Conservation (phyloP, 1,140 invertebrate species). For the Wasmannia auropunctata region DNA sequence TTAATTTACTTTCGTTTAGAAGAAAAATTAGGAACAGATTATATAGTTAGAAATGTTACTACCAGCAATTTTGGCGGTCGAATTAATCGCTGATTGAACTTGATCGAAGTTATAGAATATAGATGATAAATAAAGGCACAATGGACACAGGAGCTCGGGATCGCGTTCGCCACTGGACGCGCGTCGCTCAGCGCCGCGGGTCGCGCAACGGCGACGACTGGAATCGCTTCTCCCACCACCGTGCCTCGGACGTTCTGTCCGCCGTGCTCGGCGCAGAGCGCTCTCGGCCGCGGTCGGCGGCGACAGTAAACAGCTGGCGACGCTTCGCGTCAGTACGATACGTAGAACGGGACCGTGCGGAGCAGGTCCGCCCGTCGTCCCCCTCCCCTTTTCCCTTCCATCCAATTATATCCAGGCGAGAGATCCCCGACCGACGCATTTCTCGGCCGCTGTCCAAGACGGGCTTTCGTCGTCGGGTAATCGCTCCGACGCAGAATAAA, state of each 20-base stretch:
- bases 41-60: not conserved
- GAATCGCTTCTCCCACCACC: conserved; percentile 42
- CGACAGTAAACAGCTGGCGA: conserved; percentile 83
- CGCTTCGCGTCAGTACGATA: conserved; percentile 78
- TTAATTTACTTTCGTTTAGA: not conserved
- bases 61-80: not conserved
- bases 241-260: conserved; percentile 67
- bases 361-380: conserved; percentile 70
- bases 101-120: too few species aligned
- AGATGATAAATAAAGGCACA: too few species aligned
- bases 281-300: conserved; percentile 29
- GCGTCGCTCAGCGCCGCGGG: not conserved
- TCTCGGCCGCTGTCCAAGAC: conserved; percentile 24
- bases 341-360: conserved; percentile 71
- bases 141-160: too few species aligned
- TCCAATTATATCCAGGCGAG: conserved; percentile 44
- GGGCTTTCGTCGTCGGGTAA: not conserved
- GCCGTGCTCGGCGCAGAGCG: conserved; percentile 70
- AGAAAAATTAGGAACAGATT: not conserved
- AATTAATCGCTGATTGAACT: not conserved
- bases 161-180: not conserved
- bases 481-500: not conserved
- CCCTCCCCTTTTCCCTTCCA: conserved; percentile 27
- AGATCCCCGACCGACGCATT: conserved; percentile 40
- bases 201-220: conserved; percentile 56